These are phyloP conservation scores for Drosophila nikananu DNA, from an alignment of 1,140 invertebrate species.

Conservation along the genomic window DNA sequence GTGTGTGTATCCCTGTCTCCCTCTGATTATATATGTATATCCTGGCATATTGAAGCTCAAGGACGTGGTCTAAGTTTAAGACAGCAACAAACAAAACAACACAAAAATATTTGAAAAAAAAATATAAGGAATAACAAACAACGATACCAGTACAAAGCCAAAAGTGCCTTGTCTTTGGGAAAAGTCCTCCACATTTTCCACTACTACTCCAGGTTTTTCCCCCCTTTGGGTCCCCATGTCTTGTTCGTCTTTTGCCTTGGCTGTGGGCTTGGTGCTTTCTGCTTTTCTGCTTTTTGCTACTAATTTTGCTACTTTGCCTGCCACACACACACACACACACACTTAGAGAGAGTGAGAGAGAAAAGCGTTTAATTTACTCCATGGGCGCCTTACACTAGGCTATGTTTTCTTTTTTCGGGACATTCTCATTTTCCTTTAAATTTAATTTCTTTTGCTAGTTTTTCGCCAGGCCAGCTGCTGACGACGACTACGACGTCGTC, in stretches of 20 bases:
- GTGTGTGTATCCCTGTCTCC: neutral
- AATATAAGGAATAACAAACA: slow-evolving; percentile 19
- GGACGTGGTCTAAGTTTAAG: slow-evolving; percentile 66
- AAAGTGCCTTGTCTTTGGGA: slow-evolving; percentile 44
- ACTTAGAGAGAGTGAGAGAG: neutral
- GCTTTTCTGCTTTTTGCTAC: slow-evolving; percentile 52
- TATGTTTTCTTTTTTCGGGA: slow-evolving; percentile 34
- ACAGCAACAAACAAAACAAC: slow-evolving; percentile 40
- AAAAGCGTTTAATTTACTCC: slow-evolving; percentile 61
- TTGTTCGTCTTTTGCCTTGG: slow-evolving; percentile 40
- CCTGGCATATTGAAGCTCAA: slow-evolving; percentile 70
- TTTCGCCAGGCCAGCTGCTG: slow-evolving; percentile 41
- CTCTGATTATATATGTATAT: slow-evolving; percentile 4
- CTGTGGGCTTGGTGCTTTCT: slow-evolving; percentile 22
- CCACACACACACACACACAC: neutral
- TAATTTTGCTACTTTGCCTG: slow-evolving; percentile 69
- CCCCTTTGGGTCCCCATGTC: slow-evolving; percentile 15
- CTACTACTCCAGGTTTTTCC: slow-evolving; percentile 8
- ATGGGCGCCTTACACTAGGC: slow-evolving; percentile 56
- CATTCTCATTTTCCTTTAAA: slow-evolving; percentile 64
- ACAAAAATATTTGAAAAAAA: slow-evolving; percentile 21
- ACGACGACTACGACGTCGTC: slow-evolving; percentile 25
- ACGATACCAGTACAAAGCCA: slow-evolving; percentile 33
- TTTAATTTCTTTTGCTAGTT: slow-evolving; percentile 82
- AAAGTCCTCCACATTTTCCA: slow-evolving; percentile 3